Evolutionary conservation across 2,888 invertebrate species (phyloP).

Genomic region (Cantharis nigra): DNA sequence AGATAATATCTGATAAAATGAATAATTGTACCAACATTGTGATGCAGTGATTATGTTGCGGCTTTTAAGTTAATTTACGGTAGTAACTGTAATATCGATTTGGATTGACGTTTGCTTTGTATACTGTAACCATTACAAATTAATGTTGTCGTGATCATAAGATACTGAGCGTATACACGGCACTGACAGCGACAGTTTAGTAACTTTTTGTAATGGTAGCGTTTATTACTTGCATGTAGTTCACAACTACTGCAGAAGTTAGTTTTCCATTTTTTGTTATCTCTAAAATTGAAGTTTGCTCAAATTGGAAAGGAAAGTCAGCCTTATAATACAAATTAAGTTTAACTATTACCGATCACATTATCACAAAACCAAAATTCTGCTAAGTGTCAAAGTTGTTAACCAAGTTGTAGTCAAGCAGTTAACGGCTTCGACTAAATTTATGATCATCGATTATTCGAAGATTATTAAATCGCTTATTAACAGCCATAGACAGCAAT

Average conservation of each 20-base stretch:
- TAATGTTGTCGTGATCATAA: background rate
- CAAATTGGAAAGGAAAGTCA: background rate
- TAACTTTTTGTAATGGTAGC: background rate
- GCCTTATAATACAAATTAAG: background rate
- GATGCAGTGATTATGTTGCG: background rate
- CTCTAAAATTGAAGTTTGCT: background rate
- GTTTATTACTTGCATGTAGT: background rate
- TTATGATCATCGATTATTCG: background rate
- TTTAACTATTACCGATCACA: background rate
- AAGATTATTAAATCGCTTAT: background rate
- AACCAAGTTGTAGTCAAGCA: background rate
- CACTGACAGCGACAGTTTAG: background rate
- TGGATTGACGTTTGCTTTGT: background rate
- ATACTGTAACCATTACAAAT: background rate
- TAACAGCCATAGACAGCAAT: background rate
- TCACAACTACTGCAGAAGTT: background rate
- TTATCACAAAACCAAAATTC: background rate
- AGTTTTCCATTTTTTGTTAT: background rate
- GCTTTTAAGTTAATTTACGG: background rate
- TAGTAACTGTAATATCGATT: background rate
- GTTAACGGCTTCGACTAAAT: background rate
- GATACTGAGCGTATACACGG: background rate
- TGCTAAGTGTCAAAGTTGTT: background rate
- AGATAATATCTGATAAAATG: background rate
- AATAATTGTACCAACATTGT: background rate